phyloP scores from a whole-genome alignment of 2,888 invertebrate species.

The Melanophora roralis region DNA sequence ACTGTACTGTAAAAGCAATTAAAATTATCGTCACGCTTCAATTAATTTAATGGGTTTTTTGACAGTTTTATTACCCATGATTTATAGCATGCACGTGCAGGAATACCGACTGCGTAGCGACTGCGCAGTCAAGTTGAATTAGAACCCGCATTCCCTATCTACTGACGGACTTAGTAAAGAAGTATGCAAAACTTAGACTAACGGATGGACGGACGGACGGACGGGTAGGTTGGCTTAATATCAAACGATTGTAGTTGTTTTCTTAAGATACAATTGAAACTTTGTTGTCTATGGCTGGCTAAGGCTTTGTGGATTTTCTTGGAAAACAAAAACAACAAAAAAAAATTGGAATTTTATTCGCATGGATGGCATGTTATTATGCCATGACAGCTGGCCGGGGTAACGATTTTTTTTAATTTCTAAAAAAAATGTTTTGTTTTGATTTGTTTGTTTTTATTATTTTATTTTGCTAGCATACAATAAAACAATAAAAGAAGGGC shows the following conservation, averaged over 20 bases:
- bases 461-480: neutral
- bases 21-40: no score
- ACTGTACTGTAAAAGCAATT: no score
- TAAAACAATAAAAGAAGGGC: conserved; percentile 39
- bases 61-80: no score
- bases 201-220: neutral
- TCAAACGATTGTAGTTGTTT: conserved; percentile 5
- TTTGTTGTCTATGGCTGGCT: conserved; percentile 28
- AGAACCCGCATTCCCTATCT: no score
- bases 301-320: conserved; percentile 39
- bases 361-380: neutral
- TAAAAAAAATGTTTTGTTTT: neutral
- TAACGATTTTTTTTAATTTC: conserved; percentile 6
- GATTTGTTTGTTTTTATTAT: neutral
- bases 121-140: no score
- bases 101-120: no score
- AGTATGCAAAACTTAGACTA: no score
- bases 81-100: no score
- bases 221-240: neutral
- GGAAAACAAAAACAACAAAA: conserved; percentile 28
- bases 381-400: conserved; percentile 5
- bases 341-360: neutral
- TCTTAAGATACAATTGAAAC: conserved; percentile 41
- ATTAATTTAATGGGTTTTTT: no score
- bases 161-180: no score